Percentiles rank a stretch among this genome's conserved stretches.
These are phyloP conservation scores for Trissolcus brochymenae DNA, from an alignment of 2,888 invertebrate genomes.

Conservation along the genomic window DNA sequence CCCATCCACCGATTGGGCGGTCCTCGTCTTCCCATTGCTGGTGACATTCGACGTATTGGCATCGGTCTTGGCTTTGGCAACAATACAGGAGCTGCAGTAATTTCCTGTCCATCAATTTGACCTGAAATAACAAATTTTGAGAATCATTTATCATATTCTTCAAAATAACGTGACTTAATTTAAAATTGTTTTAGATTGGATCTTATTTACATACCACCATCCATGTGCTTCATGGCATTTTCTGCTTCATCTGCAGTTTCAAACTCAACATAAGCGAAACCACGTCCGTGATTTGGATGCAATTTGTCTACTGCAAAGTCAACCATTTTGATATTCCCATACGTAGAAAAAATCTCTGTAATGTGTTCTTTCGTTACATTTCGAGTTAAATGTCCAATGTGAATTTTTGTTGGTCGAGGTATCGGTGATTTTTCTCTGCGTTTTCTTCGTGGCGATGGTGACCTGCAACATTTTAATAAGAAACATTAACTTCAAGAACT, in stretches of 20 bases:
- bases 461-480: conserved; percentile 71
- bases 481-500: neutral
- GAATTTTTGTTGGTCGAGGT: conserved; percentile 94
- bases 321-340: conserved; percentile 90
- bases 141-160: no score
- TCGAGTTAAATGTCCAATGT: conserved; percentile 93
- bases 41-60: conserved; percentile 76
- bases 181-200: no score
- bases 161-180: no score
- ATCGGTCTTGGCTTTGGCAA: conserved; percentile 84
- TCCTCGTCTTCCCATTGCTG: conserved; percentile 75
- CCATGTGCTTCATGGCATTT: conserved; percentile 99
- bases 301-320: conserved; percentile 93
- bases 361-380: conserved; percentile 95
- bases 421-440: conserved; percentile 91
- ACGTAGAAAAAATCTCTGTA: conserved; percentile 92
- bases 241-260: conserved; percentile 96
- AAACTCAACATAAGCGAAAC: conserved; percentile 97
- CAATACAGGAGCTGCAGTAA: conserved; percentile 95
- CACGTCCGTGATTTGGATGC: conserved; percentile 92
- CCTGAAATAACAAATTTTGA: conserved; percentile 13
- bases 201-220: conserved; percentile 84
- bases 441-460: conserved; percentile 82
- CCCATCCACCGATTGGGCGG: conserved; percentile 79
- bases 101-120: conserved; percentile 93